These are phyloP conservation scores for Nephrotoma guestfalica DNA, from an alignment of 2,888 invertebrate genomes.

Conservation along the genomic window DNA sequence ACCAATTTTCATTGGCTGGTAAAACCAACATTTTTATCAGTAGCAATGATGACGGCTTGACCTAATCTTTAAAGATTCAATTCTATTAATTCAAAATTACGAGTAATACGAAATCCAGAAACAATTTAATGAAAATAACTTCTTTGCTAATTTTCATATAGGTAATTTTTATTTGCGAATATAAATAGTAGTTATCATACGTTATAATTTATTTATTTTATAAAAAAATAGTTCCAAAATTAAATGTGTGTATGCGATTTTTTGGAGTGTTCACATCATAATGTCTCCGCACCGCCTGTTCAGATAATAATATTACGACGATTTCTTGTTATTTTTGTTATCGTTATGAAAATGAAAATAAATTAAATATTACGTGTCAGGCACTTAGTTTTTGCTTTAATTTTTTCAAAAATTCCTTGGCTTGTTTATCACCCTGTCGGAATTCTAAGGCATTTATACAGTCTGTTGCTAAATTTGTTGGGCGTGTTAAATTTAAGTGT, in stretches of 20 bases:
- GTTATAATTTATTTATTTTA: neutral
- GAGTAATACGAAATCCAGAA: too few species aligned
- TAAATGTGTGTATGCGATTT: neutral
- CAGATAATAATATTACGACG: neutral
- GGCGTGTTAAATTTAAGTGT: slow-evolving; percentile 54
- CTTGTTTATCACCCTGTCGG: slow-evolving; percentile 74
- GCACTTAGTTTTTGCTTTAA: slow-evolving; percentile 44
- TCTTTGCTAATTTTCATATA: neutral
- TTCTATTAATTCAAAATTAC: too few species aligned
- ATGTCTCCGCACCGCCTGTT: neutral
- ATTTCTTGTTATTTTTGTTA: neutral
- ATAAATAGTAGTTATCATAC: neutral
- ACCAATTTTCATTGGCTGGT: too few species aligned
- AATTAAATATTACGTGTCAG: neutral
- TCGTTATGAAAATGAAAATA: neutral
- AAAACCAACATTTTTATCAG: too few species aligned
- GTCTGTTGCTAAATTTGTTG: slow-evolving; percentile 46
- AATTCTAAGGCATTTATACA: slow-evolving; percentile 64
- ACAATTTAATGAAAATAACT: too few species aligned
- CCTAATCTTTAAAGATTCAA: too few species aligned
- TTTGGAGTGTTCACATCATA: neutral
- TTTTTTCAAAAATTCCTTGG: slow-evolving; percentile 76
- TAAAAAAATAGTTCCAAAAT: neutral
- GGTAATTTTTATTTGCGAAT: neutral
- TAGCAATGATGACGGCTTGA: too few species aligned